These are phyloP conservation scores for Eilema caniola DNA, from an alignment of 2,888 invertebrate species.

Conservation along the genomic window DNA sequence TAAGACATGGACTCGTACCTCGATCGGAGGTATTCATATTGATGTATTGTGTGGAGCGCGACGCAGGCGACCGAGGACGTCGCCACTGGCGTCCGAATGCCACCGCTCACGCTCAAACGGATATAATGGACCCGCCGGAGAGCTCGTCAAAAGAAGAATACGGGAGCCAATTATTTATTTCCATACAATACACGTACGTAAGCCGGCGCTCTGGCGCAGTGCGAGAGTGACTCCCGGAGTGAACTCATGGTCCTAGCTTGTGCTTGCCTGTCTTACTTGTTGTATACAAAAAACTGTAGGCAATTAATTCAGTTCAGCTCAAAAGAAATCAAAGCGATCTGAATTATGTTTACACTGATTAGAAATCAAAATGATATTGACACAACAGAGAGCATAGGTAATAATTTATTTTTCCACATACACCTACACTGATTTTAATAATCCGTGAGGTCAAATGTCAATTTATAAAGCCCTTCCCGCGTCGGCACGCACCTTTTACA, in stretches of 20 bases:
- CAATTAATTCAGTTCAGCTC: background rate
- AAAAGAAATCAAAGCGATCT: background rate
- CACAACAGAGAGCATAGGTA: no score
- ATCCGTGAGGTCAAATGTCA: conserved; percentile 75
- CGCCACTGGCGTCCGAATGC: conserved; percentile 84
- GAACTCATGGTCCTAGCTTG: conserved; percentile 52
- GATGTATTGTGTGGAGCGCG: conserved; percentile 70
- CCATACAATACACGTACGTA: conserved; percentile 84
- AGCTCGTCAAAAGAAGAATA: conserved; percentile 86
- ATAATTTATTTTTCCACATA: background rate
- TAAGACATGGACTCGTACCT: conserved; percentile 72
- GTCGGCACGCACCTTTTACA: conserved; percentile 59
- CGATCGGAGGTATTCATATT: conserved; percentile 82
- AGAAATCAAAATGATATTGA: background rate
- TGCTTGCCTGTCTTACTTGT: background rate
- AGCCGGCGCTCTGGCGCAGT: conserved; percentile 76
- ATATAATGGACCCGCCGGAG: conserved; percentile 83
- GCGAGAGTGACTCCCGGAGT: conserved; percentile 74
- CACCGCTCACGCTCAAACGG: conserved; percentile 78
- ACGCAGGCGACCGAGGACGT: conserved; percentile 80
- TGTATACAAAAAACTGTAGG: background rate
- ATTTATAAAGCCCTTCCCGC: conserved; percentile 63
- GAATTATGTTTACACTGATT: background rate
- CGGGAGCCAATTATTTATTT: conserved; percentile 83
- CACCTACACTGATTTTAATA: conserved; percentile 65